phyloP scores from a whole-genome alignment of 1,140 invertebrate species.

The Gryon sp. region DNA sequence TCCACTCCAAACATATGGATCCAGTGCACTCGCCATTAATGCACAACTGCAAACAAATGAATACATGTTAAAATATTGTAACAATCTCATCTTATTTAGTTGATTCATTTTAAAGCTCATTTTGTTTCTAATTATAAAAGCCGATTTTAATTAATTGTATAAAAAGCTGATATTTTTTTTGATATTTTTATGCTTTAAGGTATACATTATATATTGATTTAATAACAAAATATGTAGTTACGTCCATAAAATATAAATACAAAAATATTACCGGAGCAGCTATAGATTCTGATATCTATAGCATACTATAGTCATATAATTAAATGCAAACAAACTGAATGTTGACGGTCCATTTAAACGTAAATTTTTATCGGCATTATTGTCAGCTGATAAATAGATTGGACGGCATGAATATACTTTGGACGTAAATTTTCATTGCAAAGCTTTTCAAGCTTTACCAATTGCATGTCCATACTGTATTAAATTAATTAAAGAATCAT shows the following conservation, averaged over 20 bases:
- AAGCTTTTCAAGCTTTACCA: background rate
- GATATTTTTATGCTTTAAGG: no score
- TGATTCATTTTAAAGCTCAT: no score
- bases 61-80: background rate
- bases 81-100: no score
- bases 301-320: no score
- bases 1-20: slow-evolving; percentile 97
- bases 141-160: no score
- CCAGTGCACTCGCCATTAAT: slow-evolving; percentile 95
- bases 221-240: no score
- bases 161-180: no score
- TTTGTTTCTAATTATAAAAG: no score
- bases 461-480: background rate
- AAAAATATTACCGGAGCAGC: no score
- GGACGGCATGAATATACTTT: background rate
- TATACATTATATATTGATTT: no score
- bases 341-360: slow-evolving; percentile 1
- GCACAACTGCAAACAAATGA: slow-evolving; percentile 87
- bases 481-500: slow-evolving; percentile 9
- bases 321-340: slow-evolving; percentile 3
- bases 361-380: slow-evolving; percentile 8
- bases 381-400: slow-evolving; percentile 19
- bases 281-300: no score
- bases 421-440: slow-evolving; percentile 4
- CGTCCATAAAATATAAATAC: no score